Base-by-base conservation (phyloP, 2,113 vertebrate genomes). In the Rhabdomys dilectus region DNA sequence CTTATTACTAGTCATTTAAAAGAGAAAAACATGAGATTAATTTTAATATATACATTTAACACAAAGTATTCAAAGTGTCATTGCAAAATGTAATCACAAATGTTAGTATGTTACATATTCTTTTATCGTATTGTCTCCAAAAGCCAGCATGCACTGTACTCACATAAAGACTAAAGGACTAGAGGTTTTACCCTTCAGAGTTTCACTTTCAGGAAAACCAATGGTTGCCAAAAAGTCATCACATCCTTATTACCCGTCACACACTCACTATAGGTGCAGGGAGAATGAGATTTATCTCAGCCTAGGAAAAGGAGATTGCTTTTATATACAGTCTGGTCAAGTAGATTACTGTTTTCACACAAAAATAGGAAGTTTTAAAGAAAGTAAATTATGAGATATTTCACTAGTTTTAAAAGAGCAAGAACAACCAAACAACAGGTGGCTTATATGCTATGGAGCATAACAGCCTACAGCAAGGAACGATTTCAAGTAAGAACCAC, bases 241-340 rank as follows among this genome's bases (percentile, higher is more conserved):
- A 89, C 42, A 56, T 6, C 51, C 24, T 31, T 81, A 31, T 39
- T 72, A 24, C 92, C 31, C n/a, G 3, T 58, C 81, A 96, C 29
- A 85, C 10, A 80, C 58, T n/a, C 10, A 80, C 58, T n/a, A 72
- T 62, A 77, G 34, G 7, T 53, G 9, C 21, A 72, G 10, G 10
- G 36, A 95, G 39, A 96, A 91, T 94, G 36, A 92, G 36, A 88
- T 92, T 91, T 92, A 80, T 84, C 15, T 87, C 62, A 78, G 29
- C 75, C 68, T 73, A 68, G 68, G 93, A 95, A 92, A n/a, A 85
- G 12, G 29, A 51, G 29, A 36, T 60, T 80, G 34, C 5, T 94
- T 95, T 93, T 87, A 36, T 39, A 76, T 90, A 92, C 95, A 92
- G 3, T 8, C 62, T 95, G 34, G 22, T 82, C 78, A 51, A 24